These are phyloP conservation scores for Ommatoiulus sabulosus DNA, from an alignment of 2,888 invertebrate species.

Conservation along the genomic window DNA sequence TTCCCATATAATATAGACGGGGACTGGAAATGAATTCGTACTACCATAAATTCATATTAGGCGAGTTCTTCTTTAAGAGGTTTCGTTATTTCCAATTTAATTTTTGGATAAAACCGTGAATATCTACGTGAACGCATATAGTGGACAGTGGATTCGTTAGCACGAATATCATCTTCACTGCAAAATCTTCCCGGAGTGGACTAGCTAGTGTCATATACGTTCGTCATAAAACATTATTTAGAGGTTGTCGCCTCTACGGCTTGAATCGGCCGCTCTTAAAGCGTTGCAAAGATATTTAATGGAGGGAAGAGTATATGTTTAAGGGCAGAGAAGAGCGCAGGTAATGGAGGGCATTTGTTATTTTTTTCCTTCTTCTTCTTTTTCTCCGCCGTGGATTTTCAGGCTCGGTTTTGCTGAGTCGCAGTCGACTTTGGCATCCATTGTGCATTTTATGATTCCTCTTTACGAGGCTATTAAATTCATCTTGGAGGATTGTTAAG, in stretches of 20 bases:
- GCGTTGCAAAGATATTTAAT: not conserved
- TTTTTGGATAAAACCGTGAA: no score
- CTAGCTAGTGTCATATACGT: not conserved
- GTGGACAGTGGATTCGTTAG: no score
- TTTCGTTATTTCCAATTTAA: no score
- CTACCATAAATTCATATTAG: no score
- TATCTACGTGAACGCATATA: no score
- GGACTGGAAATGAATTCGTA: no score
- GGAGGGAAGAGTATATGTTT: not conserved
- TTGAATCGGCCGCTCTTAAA: not conserved
- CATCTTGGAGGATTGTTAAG: constrained; percentile 34
- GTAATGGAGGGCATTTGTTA: not conserved
- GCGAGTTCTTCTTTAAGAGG: no score
- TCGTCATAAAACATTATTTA: not conserved
- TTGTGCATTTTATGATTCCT: constrained; percentile 3
- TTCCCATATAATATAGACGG: no score
- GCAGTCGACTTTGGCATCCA: not conserved
- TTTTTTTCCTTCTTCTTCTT: not conserved
- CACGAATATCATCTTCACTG: no score
- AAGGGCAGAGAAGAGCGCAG: not conserved
- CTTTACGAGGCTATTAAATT: constrained; percentile 34
- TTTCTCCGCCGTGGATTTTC: not conserved
- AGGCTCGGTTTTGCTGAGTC: not conserved
- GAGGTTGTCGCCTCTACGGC: not conserved
- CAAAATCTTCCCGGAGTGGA: no score